Evolutionary conservation across 2,888 invertebrate genomes (phyloP).

Genomic region (Hetaerina titia): DNA sequence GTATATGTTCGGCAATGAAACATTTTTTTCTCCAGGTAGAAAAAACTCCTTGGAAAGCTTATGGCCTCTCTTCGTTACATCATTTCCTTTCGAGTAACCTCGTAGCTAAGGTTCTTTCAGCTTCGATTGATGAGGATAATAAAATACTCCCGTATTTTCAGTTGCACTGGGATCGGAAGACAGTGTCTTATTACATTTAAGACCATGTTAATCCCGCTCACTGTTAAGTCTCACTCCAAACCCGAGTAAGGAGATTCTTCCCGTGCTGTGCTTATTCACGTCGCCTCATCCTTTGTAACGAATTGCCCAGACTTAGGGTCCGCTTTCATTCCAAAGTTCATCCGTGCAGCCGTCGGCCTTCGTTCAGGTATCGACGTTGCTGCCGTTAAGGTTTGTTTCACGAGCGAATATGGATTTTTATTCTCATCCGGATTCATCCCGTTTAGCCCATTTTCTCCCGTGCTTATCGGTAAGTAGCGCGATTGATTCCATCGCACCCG

Average conservation of each 20-base stretch:
- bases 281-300: background rate
- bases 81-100: too few relatives aligned
- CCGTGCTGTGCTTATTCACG: background rate
- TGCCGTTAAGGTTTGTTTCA: background rate
- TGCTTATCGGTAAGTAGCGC: constrained; percentile 29
- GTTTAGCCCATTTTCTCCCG: background rate
- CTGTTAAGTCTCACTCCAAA: background rate
- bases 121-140: background rate
- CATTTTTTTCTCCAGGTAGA: too few relatives aligned
- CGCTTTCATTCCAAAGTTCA: background rate
- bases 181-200: background rate
- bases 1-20: too few relatives aligned
- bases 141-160: background rate
- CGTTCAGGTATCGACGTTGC: background rate
- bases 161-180: background rate
- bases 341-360: background rate
- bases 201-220: background rate
- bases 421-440: constrained; percentile 14
- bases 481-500: constrained; percentile 1
- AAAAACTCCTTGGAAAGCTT: too few relatives aligned
- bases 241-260: background rate
- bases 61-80: too few relatives aligned
- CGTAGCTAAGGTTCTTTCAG: too few relatives aligned
- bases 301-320: background rate
- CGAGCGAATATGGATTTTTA: constrained; percentile 3